phyloP scores from a whole-genome alignment of 2,113 vertebrate species.

The Calonectris borealis region DNA sequence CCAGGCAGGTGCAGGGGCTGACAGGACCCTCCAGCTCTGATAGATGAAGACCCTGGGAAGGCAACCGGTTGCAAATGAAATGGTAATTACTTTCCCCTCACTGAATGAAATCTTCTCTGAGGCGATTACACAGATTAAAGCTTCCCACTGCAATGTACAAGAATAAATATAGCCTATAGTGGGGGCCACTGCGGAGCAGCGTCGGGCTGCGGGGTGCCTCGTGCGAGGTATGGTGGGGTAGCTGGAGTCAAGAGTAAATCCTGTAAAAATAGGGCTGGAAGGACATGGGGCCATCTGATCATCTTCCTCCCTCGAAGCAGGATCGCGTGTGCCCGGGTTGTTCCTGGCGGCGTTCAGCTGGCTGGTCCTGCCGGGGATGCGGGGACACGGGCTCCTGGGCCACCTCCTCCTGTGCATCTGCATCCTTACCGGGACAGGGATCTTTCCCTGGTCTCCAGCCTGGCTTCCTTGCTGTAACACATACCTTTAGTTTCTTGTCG shows the following conservation, averaged over 20 bases:
- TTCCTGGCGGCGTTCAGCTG: neutral
- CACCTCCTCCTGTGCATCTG: neutral
- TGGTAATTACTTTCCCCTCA: constrained; percentile 76
- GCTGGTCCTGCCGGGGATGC: rapidly evolving
- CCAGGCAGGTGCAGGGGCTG: constrained; percentile 10
- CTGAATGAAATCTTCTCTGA: constrained; percentile 76
- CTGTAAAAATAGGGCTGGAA: neutral
- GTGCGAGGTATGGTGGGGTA: neutral
- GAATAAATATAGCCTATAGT: constrained; percentile 65
- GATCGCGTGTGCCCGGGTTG: neutral
- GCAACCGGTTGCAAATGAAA: constrained; percentile 72
- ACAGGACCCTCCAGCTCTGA: constrained; percentile 15
- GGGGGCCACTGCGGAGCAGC: constrained; percentile 8
- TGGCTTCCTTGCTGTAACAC: neutral
- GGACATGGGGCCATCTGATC: neutral
- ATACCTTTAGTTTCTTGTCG: neutral
- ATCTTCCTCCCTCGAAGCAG: neutral
- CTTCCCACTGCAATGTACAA: constrained; percentile 64
- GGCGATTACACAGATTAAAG: constrained; percentile 77
- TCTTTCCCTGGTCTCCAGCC: neutral
- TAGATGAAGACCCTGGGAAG: constrained; percentile 52
- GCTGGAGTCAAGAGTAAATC: neutral
- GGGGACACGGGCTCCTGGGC: neutral
- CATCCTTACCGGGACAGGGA: neutral
- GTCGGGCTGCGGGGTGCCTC: neutral